Base-by-base conservation (phyloP, 2,888 invertebrate species). In the Mythimna albipuncta region DNA sequence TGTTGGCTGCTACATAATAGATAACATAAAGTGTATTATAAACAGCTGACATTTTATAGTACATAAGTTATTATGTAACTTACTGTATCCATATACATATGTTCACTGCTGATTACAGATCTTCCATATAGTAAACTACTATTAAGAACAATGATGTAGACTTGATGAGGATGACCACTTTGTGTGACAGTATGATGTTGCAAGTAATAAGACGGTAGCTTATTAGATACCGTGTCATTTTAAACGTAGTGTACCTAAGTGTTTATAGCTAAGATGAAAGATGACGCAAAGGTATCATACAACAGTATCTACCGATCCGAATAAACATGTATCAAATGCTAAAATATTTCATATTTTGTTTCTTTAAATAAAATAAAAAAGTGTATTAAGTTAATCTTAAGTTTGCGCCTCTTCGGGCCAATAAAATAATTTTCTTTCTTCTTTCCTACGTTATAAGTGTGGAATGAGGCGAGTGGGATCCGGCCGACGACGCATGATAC, bases 1-100 rank as follows among this genome's bases (percentile, higher is more conserved):
- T 10, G 11, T 54, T 65, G 41, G 11, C 38, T 32, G 32, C 55
- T 71, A 59, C 26, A 62, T 50, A 64, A 61, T 38, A 67, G 38
- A 70, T 77, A 62, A 59, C 32, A 9, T 47, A 57, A 3, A 47
- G 11, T 32, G 41, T 11, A n/a, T 19, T 59, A 59, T 71, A 64
- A 77, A 66, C 26, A 59, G 11, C 26, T 26, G 47, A 2, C 6
- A 54, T 54, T 38, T n/a, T 47, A 32, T 26, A 55, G 21, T 62
- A 41, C 26, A 52, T 69, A 62, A n/a, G 11, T 11, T 2, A 44
- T 52, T 52, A 55, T 44, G 47, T 65, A 47, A 74, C 61, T 54
- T 19, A 54, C 16, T 58, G n/a, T 61, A 62, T n/a, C 47, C 5
- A 11, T 69, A 57, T n/a, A n/a, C n/a, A n/a, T 16, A n/a, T 16